Evolutionary conservation across 1,140 invertebrate species (phyloP).

Genomic region (Philotrypesis tridentata): DNA sequence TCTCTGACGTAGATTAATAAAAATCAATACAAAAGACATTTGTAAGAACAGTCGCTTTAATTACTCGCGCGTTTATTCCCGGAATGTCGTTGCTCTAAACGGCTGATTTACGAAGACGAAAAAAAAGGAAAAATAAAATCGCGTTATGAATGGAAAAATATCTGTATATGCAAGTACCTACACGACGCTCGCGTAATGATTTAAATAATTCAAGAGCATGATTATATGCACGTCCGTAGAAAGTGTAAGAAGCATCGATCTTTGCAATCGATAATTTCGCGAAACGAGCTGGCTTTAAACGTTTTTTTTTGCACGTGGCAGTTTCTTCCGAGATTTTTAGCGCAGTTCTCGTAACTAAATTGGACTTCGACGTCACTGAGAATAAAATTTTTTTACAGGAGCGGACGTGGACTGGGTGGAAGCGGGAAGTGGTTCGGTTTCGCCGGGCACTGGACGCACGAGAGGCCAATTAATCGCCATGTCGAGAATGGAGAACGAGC

Average conservation of each 20-base stretch:
- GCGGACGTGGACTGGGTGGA: constrained; percentile 84
- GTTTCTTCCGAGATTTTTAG: no score
- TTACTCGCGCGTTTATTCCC: no score
- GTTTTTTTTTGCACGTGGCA: neutral
- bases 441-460: constrained; percentile 70
- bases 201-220: neutral
- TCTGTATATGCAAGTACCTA: no score
- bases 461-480: constrained; percentile 62
- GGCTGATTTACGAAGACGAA: no score
- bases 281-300: neutral
- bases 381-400: constrained; percentile 60
- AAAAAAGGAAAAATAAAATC: neutral
- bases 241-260: neutral
- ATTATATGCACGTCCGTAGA: neutral
- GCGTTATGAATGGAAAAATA: neutral
- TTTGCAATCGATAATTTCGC: neutral
- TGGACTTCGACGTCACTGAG: neutral
- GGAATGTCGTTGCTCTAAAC: no score
- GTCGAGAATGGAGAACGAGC: constrained; percentile 53
- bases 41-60: neutral
- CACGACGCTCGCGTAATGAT: neutral
- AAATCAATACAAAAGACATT: neutral
- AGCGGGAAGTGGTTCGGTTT: constrained; percentile 77
- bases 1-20: no score
- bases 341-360: no score